A percentile compares a stretch with the other conserved stretches of the same genome.
phyloP scores from a whole-genome alignment of 2,797 vertebrate genomes.

The Moxostoma hubbsi region DNA sequence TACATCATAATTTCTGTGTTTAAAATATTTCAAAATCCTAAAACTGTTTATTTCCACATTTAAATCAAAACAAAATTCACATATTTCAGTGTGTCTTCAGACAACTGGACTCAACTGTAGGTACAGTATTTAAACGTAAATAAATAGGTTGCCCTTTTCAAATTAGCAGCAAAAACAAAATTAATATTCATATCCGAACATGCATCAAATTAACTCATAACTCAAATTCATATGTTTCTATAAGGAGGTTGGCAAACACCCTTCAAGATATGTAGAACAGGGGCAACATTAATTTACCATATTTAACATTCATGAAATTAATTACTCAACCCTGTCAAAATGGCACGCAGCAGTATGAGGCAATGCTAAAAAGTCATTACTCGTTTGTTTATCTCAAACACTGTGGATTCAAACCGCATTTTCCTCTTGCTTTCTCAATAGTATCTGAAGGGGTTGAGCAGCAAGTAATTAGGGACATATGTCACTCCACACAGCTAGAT shows the following conservation, averaged over 20 bases:
- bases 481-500: constrained; percentile 35
- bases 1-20: too few species aligned
- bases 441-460: constrained; percentile 24
- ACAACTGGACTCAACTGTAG: too few species aligned
- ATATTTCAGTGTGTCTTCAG: too few species aligned
- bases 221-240: constrained; percentile 29
- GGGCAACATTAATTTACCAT: constrained; percentile 52
- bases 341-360: constrained; percentile 29
- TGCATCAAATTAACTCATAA: constrained; percentile 44
- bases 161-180: constrained; percentile 21
- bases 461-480: constrained; percentile 43
- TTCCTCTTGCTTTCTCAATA: constrained; percentile 21
- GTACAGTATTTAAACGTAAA: background rate
- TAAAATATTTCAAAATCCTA: too few species aligned
- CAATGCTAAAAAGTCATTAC: constrained; percentile 43
- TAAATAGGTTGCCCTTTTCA: background rate
- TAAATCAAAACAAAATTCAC: too few species aligned
- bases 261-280: constrained; percentile 38
- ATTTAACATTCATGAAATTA: constrained; percentile 59
- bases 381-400: background rate
- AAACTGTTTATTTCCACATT: too few species aligned
- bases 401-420: constrained; percentile 20
- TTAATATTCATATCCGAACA: constrained; percentile 45
- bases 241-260: constrained; percentile 40
- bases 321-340: constrained; percentile 52